Conservation (phyloP, 2,113 vertebrate species). For the Tupaia tana region DNA sequence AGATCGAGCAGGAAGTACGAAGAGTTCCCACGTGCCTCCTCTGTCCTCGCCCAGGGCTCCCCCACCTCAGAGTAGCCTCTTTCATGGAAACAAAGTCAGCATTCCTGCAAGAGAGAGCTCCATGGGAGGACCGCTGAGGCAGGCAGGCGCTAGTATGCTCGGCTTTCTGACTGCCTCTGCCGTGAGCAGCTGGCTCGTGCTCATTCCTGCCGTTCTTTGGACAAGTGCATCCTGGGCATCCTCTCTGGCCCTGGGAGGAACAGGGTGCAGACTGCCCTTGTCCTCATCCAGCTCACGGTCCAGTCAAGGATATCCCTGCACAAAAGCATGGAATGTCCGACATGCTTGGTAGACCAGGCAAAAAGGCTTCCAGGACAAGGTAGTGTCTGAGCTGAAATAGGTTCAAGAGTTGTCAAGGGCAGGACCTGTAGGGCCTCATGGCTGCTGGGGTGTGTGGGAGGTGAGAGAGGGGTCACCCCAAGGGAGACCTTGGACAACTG, state of each 20-base stretch:
- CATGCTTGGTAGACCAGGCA: background rate
- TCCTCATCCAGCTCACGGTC: background rate
- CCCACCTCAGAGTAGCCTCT: rapidly evolving
- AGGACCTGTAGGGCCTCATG: background rate
- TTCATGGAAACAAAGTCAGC: background rate
- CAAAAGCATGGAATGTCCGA: background rate
- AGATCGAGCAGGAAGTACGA: background rate
- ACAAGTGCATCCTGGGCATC: rapidly evolving
- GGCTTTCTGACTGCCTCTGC: background rate
- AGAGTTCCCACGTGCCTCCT: rapidly evolving
- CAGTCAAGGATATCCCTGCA: rapidly evolving
- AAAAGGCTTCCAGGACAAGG: background rate
- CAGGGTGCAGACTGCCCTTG: background rate
- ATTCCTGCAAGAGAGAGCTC: background rate
- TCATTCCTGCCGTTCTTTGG: rapidly evolving
- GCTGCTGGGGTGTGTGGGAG: background rate
- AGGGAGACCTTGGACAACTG: background rate
- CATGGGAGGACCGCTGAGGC: too few species aligned
- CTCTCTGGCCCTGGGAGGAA: rapidly evolving
- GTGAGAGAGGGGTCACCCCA: background rate
- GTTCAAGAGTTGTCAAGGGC: background rate
- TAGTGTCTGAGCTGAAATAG: rapidly evolving
- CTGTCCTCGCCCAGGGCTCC: rapidly evolving
- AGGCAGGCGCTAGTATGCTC: rapidly evolving
- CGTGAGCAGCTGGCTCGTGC: rapidly evolving